Percentiles rank a stretch among this genome's conserved stretches.
phyloP scores from a whole-genome alignment of 2,797 vertebrate species.

The Eremophila alpestris region DNA sequence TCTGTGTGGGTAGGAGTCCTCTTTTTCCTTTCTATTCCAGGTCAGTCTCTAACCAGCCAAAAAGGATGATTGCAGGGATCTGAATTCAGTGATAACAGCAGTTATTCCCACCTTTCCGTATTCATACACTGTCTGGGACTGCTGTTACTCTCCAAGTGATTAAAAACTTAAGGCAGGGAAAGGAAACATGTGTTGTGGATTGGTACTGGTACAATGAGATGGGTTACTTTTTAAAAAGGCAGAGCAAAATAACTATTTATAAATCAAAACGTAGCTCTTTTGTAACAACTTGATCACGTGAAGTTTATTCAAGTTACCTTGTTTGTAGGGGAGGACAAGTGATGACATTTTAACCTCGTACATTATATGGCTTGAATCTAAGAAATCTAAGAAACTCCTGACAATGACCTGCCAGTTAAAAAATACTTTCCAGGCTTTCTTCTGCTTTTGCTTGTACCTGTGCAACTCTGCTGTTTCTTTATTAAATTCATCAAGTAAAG shows the following conservation, averaged over 20 bases:
- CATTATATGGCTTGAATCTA: not conserved
- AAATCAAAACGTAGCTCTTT: not conserved
- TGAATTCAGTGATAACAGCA: not conserved
- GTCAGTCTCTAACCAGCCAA: not conserved
- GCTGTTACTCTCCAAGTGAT: not conserved
- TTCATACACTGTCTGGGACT: not conserved
- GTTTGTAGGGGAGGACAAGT: not conserved
- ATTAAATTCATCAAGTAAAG: not conserved
- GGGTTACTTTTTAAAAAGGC: not conserved
- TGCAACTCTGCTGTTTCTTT: not conserved
- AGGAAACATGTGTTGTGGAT: not conserved
- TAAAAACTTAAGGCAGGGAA: not conserved
- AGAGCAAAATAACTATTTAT: not conserved
- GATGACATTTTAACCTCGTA: not conserved
- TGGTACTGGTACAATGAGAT: not conserved
- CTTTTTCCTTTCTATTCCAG: not conserved
- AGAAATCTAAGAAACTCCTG: not conserved
- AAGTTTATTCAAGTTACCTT: not conserved
- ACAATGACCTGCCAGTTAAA: not conserved
- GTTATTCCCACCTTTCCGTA: not conserved
- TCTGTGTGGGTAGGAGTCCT: not conserved
- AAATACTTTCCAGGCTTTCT: not conserved
- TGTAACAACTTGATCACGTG: not conserved
- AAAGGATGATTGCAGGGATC: not conserved
- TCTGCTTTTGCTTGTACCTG: not conserved